Conservation (phyloP, 1,140 invertebrate species). For the Teleopsis dalmanni region DNA sequence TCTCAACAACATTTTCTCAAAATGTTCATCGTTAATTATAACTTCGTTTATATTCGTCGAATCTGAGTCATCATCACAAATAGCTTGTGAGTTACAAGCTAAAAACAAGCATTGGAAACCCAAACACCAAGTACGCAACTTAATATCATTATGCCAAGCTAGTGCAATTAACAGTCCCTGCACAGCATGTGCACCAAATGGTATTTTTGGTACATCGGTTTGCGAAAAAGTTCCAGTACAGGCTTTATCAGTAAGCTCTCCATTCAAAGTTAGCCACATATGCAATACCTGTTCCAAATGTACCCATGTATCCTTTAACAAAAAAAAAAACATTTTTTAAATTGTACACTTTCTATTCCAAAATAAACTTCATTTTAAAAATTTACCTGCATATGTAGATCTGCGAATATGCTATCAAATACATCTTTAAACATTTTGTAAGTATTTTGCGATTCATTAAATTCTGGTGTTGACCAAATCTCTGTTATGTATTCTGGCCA, state of each 20-base stretch:
- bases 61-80: constrained; percentile 23
- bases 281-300: constrained; percentile 74
- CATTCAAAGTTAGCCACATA: constrained; percentile 75
- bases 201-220: constrained; percentile 60
- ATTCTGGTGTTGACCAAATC: constrained; percentile 41
- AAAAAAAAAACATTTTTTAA: neutral
- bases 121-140: constrained; percentile 65
- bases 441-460: constrained; percentile 29
- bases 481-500: constrained; percentile 46
- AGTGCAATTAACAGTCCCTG: constrained; percentile 61
- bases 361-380: neutral
- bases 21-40: constrained; percentile 61
- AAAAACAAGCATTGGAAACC: constrained; percentile 59
- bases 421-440: constrained; percentile 59
- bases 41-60: constrained; percentile 49
- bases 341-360: neutral
- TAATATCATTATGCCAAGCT: constrained; percentile 57
- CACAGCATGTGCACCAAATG: constrained; percentile 62
- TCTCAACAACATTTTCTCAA: constrained; percentile 63
- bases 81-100: constrained; percentile 48
- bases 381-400: constrained; percentile 44
- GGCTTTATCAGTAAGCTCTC: constrained; percentile 47
- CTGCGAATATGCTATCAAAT: constrained; percentile 62
- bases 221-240: constrained; percentile 49
- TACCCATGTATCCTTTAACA: constrained; percentile 48